These are phyloP conservation scores for Malurus cyaneus DNA, from an alignment of 2,113 vertebrate species.

Conservation along the genomic window DNA sequence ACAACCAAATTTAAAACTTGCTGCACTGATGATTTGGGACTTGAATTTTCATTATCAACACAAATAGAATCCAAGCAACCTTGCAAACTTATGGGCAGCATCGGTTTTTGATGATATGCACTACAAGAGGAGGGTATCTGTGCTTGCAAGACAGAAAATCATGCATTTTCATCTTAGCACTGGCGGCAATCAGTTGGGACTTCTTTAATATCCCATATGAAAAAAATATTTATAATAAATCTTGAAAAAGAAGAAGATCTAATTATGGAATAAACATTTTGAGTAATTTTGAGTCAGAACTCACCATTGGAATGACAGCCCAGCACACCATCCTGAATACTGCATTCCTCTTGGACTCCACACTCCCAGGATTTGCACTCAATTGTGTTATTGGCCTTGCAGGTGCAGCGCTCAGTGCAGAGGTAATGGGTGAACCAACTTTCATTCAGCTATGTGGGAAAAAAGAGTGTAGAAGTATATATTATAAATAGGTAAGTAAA, in stretches of 20 bases:
- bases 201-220: not conserved
- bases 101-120: not conserved
- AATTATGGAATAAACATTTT: not conserved
- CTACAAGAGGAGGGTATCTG: not conserved
- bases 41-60: not conserved
- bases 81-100: not conserved
- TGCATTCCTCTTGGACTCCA: conserved; percentile 81
- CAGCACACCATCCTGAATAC: conserved; percentile 78
- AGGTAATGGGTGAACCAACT: conserved; percentile 77
- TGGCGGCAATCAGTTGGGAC: not conserved
- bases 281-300: not conserved
- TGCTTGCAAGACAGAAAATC: not conserved
- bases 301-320: conserved; percentile 85
- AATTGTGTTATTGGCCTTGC: conserved; percentile 62
- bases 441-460: conserved; percentile 73
- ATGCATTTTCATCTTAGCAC: not conserved
- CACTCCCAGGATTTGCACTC: conserved; percentile 81
- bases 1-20: not conserved
- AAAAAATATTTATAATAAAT: not conserved
- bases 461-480: not conserved
- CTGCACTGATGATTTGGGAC: not conserved
- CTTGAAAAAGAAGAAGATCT: not conserved
- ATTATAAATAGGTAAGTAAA: not conserved
- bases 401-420: conserved; percentile 83
- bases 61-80: not conserved